A percentile compares a stretch with the other conserved stretches of the same genome.
These are phyloP conservation scores for Natrix natrix DNA, from an alignment of 2,797 vertebrate genomes.

Conservation along the genomic window DNA sequence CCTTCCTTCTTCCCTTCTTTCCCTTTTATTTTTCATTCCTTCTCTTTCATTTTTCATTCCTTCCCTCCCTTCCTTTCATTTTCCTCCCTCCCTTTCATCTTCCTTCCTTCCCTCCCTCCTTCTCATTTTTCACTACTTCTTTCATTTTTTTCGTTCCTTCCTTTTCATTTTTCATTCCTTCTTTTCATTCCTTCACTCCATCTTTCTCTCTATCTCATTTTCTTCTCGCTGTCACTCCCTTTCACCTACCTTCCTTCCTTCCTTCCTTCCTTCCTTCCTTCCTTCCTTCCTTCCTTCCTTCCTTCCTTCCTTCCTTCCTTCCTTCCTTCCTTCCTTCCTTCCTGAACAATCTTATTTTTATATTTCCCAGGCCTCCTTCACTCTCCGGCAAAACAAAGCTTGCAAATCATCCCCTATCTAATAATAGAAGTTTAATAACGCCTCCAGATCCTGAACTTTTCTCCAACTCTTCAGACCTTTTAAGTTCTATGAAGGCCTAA, in stretches of 20 bases:
- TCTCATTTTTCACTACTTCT: no score
- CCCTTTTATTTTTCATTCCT: no score
- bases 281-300: conserved; percentile 38
- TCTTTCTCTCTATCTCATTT: background rate
- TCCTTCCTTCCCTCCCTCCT: no score
- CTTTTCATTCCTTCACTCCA: no score
- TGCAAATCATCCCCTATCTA: conserved; percentile 72
- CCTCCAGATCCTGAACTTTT: conserved; percentile 62
- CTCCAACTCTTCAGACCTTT: conserved; percentile 58
- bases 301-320: conserved; percentile 57
- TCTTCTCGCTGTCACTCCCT: conserved; percentile 25
- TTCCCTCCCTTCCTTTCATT: conserved; percentile 37
- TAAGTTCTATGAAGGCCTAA: conserved; percentile 70
- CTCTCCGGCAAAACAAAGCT: conserved; percentile 61
- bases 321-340: conserved; percentile 60
- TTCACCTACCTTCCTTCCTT: background rate
- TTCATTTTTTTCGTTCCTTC: conserved; percentile 30
- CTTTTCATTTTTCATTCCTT: no score
- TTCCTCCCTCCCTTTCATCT: background rate
- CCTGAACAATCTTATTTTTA: conserved; percentile 53
- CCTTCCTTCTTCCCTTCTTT: no score
- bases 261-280: conserved; percentile 52
- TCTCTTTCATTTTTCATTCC: no score
- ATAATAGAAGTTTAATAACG: conserved; percentile 72
- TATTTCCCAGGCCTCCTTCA: conserved; percentile 66